These are phyloP conservation scores for Drosophila acutilabella DNA, from an alignment of 2,888 invertebrate species.

Conservation along the genomic window DNA sequence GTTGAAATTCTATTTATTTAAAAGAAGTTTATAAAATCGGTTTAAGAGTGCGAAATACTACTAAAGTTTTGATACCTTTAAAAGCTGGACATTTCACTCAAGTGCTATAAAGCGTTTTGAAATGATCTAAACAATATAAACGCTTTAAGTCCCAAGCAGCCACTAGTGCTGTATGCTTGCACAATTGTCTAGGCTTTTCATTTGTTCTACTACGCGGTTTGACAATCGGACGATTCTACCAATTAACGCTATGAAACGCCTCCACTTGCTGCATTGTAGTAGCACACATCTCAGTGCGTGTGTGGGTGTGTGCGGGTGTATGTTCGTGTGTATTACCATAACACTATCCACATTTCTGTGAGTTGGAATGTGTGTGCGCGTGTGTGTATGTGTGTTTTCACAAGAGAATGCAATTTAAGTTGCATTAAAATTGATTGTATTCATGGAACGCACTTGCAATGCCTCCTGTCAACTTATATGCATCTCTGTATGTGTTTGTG, in stretches of 20 bases:
- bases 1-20: not conserved
- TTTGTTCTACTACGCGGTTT: conserved; percentile 13
- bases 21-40: not conserved
- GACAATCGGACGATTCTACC: conserved; percentile 63
- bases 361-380: conserved; percentile 20
- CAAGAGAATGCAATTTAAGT: conserved; percentile 82
- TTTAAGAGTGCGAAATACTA: too few relatives aligned
- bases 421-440: conserved; percentile 83
- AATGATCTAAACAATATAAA: conserved; percentile 21
- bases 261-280: conserved; percentile 63
- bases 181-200: conserved; percentile 11
- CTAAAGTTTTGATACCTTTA: too few relatives aligned
- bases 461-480: conserved; percentile 37
- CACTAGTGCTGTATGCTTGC: conserved; percentile 17
- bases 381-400: conserved; percentile 72
- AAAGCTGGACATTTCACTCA: too few relatives aligned
- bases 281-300: conserved; percentile 30
- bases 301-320: conserved; percentile 19
- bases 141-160: conserved; percentile 42
- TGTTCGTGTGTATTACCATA: conserved; percentile 3
- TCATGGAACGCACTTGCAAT: conserved; percentile 63
- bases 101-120: too few relatives aligned
- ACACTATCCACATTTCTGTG: conserved; percentile 25
- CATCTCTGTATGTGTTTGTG: not conserved
- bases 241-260: conserved; percentile 77